Evolutionary conservation across 2,888 invertebrate species (phyloP).

Genomic region (Amphiduros pacificus): DNA sequence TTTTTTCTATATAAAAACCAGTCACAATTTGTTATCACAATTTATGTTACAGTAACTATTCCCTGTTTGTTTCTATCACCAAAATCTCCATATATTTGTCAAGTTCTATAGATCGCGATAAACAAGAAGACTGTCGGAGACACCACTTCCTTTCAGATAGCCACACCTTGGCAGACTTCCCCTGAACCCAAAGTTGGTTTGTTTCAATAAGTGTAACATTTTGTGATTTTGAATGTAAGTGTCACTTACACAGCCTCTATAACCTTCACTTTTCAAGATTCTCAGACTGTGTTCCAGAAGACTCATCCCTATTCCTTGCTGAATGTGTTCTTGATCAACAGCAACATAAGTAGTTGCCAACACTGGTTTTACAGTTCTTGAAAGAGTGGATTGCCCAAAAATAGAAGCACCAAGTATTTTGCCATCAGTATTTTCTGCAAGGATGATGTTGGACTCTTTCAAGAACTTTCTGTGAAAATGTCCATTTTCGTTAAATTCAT

Average conservation of each 20-base stretch:
- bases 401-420: constrained; percentile 2
- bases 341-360: neutral
- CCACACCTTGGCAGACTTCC: neutral
- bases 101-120: too few relatives aligned
- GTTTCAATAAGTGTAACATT: neutral
- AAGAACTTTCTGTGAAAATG: constrained; percentile 11
- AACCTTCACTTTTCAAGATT: neutral
- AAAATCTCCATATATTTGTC: too few relatives aligned
- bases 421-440: constrained; percentile 2
- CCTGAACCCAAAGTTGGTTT: neutral
- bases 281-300: neutral
- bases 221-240: neutral
- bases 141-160: neutral
- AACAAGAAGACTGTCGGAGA: neutral
- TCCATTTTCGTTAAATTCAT: constrained; percentile 7
- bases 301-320: neutral
- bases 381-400: constrained; percentile 1
- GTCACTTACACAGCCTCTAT: neutral
- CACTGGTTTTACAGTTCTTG: neutral
- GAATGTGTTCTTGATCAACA: neutral
- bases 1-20: too few relatives aligned
- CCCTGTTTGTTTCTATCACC: too few relatives aligned
- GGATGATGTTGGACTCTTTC: constrained; percentile 1
- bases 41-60: too few relatives aligned
- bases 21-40: too few relatives aligned